Conservation (phyloP, 2,888 invertebrate genomes). For the Mimumesa dahlbomi region DNA sequence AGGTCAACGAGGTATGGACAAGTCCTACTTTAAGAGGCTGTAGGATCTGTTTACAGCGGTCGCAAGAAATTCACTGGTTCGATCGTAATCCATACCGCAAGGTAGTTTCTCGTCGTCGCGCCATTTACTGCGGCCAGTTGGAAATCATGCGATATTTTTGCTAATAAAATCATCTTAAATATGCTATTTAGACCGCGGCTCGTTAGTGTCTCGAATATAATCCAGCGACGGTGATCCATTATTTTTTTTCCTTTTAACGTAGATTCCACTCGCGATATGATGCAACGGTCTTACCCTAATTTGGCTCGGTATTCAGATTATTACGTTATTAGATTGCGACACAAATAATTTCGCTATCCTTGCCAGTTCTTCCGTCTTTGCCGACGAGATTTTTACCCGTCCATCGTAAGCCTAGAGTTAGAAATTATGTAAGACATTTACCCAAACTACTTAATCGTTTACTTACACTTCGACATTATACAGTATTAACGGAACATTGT, state of each 20-base stretch:
- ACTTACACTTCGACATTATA: no score
- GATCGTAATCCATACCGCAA: conserved; percentile 1
- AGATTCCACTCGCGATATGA: background rate
- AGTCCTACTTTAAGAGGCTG: conserved; percentile 2
- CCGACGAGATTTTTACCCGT: no score
- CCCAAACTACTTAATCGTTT: no score
- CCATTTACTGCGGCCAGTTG: background rate
- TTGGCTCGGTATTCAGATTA: background rate
- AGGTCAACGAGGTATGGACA: conserved; percentile 6
- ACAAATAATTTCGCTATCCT: conserved; percentile 15
- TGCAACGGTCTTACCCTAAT: conserved; percentile 15
- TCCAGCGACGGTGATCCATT: no score
- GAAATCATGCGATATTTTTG: background rate
- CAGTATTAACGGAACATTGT: no score
- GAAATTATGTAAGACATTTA: no score
- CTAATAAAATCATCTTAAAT: background rate
- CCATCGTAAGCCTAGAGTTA: no score
- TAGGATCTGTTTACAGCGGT: conserved; percentile 1
- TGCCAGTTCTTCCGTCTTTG: background rate
- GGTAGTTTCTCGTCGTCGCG: conserved; percentile 5
- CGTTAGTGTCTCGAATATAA: no score
- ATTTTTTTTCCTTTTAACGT: no score
- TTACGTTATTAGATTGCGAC: conserved; percentile 22
- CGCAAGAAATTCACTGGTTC: conserved; percentile 5
- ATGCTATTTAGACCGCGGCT: background rate